Evolutionary conservation across 2,797 vertebrate genomes (phyloP).

Genomic region (Apogon hyalosoma): DNA sequence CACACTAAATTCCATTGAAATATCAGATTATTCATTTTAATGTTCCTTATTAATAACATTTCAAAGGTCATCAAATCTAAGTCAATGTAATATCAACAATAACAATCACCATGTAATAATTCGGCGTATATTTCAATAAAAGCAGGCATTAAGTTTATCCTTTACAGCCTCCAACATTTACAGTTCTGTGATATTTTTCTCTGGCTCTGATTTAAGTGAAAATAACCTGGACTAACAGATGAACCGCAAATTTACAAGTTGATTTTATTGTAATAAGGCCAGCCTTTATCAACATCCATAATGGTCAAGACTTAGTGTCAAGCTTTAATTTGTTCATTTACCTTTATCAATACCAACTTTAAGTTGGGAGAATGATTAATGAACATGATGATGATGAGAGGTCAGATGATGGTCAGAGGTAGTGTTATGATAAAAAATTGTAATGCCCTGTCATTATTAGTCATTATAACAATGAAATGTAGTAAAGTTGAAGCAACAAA

Average conservation of each 20-base stretch:
- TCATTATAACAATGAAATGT: too few relatives aligned
- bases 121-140: not conserved
- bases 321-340: not conserved
- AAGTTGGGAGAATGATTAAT: not conserved
- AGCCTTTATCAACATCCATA: too few relatives aligned
- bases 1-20: not conserved
- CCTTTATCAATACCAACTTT: not conserved
- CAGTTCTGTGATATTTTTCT: too few relatives aligned
- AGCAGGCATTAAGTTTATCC: not conserved
- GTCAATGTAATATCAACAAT: rapidly evolving
- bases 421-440: too few relatives aligned
- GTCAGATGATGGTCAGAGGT: not conserved
- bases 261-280: not conserved
- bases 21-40: not conserved
- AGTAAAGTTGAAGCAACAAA: too few relatives aligned
- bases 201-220: not conserved
- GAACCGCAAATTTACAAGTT: not conserved
- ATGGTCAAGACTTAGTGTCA: not conserved
- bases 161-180: not conserved
- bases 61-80: rapidly evolving
- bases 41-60: rapidly evolving
- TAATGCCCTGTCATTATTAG: too few relatives aligned
- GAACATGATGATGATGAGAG: too few relatives aligned
- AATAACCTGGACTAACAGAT: not conserved
- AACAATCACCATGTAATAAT: not conserved